These are phyloP conservation scores for Vanessa atalanta DNA, from an alignment of 1,140 invertebrate genomes.

Conservation along the genomic window DNA sequence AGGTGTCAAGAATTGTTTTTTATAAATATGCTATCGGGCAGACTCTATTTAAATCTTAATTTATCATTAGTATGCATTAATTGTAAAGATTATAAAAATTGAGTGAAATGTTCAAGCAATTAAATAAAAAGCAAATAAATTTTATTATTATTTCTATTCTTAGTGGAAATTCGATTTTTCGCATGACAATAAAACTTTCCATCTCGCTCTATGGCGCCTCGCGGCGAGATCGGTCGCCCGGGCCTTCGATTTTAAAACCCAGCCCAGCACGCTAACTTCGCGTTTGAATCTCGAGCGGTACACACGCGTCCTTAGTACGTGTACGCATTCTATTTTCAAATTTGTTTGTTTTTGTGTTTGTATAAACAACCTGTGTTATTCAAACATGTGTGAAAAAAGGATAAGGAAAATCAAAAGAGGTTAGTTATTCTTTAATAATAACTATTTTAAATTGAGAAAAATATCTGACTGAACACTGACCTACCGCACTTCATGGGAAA, in stretches of 20 bases:
- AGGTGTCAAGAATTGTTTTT: too few species aligned
- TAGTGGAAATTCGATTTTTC: constrained; percentile 20
- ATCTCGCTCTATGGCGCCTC: constrained; percentile 49
- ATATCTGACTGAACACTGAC: constrained; percentile 40
- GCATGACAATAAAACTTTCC: constrained; percentile 47
- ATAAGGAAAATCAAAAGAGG: constrained; percentile 70
- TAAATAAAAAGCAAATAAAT: too few species aligned
- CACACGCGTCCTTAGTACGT: constrained; percentile 42
- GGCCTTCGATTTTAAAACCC: constrained; percentile 63
- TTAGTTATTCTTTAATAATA: constrained; percentile 39
- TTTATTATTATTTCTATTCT: background rate
- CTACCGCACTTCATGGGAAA: constrained; percentile 40
- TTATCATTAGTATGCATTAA: too few species aligned
- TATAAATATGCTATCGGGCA: too few species aligned
- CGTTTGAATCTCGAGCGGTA: constrained; percentile 44
- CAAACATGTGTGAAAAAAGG: constrained; percentile 71
- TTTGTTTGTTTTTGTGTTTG: constrained; percentile 44
- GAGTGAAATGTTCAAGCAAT: too few species aligned
- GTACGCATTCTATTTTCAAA: constrained; percentile 29
- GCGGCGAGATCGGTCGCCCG: constrained; percentile 34
- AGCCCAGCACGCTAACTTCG: constrained; percentile 42
- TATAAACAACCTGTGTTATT: constrained; percentile 50
- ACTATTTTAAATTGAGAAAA: constrained; percentile 25
- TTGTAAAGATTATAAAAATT: too few species aligned
- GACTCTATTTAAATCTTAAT: too few species aligned